Conservation (phyloP, 2,888 invertebrate species). For the Euclidia mi region DNA sequence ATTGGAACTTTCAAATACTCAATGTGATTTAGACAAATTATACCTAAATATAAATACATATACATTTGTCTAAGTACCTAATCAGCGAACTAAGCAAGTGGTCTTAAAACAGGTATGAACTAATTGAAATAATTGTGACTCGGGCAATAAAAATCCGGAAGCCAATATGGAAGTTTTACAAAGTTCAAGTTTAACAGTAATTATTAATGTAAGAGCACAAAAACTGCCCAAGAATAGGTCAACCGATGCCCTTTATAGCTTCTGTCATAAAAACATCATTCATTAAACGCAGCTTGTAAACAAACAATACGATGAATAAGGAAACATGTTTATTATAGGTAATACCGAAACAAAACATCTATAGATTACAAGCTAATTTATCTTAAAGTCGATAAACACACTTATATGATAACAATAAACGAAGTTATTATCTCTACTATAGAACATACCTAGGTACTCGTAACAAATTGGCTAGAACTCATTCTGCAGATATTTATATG, state of each 20-base stretch:
- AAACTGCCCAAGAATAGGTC: conserved; percentile 38
- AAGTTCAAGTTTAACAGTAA: conserved; percentile 56
- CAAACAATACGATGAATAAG: conserved; percentile 18
- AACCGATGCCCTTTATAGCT: conserved; percentile 48
- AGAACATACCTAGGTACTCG: conserved; percentile 1
- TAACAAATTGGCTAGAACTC: conserved; percentile 19
- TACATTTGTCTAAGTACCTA: too few species aligned
- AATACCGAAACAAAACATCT: conserved; percentile 13
- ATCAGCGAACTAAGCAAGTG: too few species aligned
- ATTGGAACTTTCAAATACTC: background rate
- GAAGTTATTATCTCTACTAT: background rate
- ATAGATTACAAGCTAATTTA: background rate
- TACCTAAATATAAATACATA: background rate
- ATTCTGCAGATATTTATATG: conserved; percentile 3
- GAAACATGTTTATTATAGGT: conserved; percentile 22
- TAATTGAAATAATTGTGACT: background rate
- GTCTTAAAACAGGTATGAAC: too few species aligned
- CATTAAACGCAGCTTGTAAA: conserved; percentile 20
- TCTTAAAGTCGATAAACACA: background rate
- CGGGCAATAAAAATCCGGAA: conserved; percentile 24
- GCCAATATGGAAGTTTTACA: conserved; percentile 13
- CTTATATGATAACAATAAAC: background rate
- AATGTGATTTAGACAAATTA: background rate
- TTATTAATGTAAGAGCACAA: conserved; percentile 33
- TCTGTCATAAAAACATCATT: conserved; percentile 22